Percentiles rank a stretch among this genome's conserved stretches.
These are phyloP conservation scores for Drosophila biarmipes DNA, from an alignment of 1,140 invertebrate genomes.

Conservation along the genomic window DNA sequence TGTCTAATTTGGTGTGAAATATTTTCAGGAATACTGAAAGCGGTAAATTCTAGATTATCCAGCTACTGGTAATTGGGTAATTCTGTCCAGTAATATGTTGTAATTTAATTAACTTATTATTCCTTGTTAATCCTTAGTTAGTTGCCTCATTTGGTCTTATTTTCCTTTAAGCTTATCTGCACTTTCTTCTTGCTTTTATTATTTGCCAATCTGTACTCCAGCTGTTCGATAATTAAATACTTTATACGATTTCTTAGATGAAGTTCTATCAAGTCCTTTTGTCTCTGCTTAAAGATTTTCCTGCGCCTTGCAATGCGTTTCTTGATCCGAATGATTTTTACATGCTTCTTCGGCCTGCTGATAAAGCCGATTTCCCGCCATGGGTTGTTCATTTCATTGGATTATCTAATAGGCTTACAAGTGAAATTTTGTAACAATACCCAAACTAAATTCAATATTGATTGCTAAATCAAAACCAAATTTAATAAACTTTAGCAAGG, in stretches of 20 bases:
- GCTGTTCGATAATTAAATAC: slow-evolving; percentile 26
- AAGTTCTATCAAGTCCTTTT: slow-evolving; percentile 1
- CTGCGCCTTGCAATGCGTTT: slow-evolving; percentile 11
- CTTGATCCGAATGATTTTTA: background rate
- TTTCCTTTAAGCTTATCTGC: background rate
- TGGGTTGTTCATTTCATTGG: slow-evolving; percentile 29
- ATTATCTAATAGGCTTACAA: slow-evolving; percentile 4
- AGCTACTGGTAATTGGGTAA: background rate
- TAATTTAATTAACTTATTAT: too few species aligned
- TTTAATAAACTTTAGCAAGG: slow-evolving; percentile 52
- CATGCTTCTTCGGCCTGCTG: background rate
- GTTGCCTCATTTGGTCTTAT: background rate
- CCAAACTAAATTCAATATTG: slow-evolving; percentile 46
- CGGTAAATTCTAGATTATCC: background rate
- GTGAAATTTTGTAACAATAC: slow-evolving; percentile 20
- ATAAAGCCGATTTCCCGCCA: slow-evolving; percentile 36
- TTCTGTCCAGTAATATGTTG: too few species aligned
- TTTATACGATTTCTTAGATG: slow-evolving; percentile 28
- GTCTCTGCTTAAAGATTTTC: background rate
- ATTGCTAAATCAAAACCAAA: slow-evolving; percentile 63
- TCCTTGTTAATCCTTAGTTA: too few species aligned
- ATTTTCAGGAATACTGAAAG: background rate
- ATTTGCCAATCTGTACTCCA: background rate
- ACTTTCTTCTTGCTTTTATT: too few species aligned
- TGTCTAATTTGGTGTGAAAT: background rate